Evolutionary conservation across 2,888 invertebrate genomes (phyloP).

Genomic region (Dorcus hopei): DNA sequence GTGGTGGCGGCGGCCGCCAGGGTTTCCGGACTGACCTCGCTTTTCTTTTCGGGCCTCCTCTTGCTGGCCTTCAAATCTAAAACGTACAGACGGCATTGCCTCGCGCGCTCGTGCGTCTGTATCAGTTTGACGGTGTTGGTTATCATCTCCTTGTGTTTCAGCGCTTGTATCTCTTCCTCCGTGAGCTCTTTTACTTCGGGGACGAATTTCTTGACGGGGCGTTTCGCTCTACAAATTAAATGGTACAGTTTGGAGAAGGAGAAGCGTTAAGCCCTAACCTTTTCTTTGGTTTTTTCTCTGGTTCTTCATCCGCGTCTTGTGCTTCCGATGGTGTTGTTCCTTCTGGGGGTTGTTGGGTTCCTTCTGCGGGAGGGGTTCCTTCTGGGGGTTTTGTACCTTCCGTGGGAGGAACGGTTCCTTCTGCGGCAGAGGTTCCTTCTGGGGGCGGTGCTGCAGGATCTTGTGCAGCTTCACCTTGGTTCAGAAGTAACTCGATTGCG

Average conservation of each 20-base stretch:
- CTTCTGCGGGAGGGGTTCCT: constrained; percentile 9
- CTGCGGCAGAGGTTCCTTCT: not conserved
- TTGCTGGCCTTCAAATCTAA: constrained; percentile 22
- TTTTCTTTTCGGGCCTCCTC: not conserved
- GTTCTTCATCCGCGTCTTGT: constrained; percentile 8
- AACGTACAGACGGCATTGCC: constrained; percentile 43
- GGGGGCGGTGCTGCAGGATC: not conserved
- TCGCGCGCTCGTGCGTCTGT: constrained; percentile 52
- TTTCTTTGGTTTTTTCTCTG: constrained; percentile 11
- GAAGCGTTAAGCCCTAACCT: no score
- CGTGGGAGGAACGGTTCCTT: constrained; percentile 18
- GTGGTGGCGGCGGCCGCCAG: constrained; percentile 33
- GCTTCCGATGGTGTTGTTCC: constrained; percentile 6
- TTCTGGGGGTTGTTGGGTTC: constrained; percentile 13
- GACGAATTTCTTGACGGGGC: constrained; percentile 12
- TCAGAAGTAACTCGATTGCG: not conserved
- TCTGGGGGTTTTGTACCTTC: constrained; percentile 1
- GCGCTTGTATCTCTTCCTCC: constrained; percentile 30
- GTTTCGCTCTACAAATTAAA: not conserved
- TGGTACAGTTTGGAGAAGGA: no score
- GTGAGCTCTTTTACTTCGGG: constrained; percentile 26
- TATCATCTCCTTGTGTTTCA: constrained; percentile 29
- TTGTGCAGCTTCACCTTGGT: not conserved
- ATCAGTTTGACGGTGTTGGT: constrained; percentile 42
- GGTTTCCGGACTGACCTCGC: constrained; percentile 1